phyloP scores from a whole-genome alignment of 2,797 vertebrate genomes.

The Hemitrygon akajei region DNA sequence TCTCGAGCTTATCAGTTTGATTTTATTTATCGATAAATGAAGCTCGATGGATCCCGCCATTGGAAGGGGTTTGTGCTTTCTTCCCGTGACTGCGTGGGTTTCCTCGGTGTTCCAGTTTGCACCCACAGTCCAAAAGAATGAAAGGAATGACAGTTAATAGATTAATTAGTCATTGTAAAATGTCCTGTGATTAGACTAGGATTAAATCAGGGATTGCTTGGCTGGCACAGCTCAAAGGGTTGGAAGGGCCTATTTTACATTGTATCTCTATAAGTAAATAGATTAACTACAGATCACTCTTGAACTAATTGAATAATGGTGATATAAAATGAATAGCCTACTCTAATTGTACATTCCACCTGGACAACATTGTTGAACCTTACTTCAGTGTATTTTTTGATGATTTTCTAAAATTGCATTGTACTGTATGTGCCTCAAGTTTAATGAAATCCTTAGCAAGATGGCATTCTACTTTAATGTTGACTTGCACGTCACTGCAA shows the following conservation, averaged over 20 bases:
- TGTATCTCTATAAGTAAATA: not conserved
- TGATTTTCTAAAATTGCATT: not conserved
- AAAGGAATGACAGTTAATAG: too few relatives aligned
- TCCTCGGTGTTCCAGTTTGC: too few relatives aligned
- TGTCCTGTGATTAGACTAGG: too few relatives aligned
- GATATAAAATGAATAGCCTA: not conserved
- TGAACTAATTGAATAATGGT: not conserved
- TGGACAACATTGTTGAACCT: not conserved
- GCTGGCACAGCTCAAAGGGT: too few relatives aligned
- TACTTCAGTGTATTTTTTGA: not conserved
- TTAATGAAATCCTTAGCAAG: not conserved
- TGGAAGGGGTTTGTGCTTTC: too few relatives aligned
- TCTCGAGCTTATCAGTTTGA: not conserved
- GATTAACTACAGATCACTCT: not conserved
- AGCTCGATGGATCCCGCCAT: not conserved
- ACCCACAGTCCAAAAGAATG: too few relatives aligned
- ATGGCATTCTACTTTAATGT: too few relatives aligned
- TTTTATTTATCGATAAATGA: not conserved
- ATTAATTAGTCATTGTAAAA: too few relatives aligned
- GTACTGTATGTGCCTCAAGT: not conserved
- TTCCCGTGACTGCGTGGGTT: too few relatives aligned
- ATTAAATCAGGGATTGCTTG: too few relatives aligned
- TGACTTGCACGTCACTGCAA: too few relatives aligned
- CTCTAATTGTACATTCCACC: not conserved
- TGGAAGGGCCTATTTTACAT: too few relatives aligned